These are phyloP conservation scores for Rotaria magnacalcarata DNA, from an alignment of 2,888 invertebrate genomes.

Conservation along the genomic window DNA sequence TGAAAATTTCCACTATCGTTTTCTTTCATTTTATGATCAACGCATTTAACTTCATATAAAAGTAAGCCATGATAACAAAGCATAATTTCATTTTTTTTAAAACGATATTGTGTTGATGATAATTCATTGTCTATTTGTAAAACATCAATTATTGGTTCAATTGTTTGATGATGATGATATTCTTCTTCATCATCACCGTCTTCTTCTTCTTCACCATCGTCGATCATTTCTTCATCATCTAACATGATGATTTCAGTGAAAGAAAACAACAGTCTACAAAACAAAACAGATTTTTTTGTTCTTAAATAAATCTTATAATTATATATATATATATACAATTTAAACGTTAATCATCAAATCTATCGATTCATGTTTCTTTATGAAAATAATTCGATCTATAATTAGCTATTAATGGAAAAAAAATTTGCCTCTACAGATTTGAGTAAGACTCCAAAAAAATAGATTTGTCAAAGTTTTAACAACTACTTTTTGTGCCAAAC, in stretches of 20 bases:
- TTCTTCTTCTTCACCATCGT: slow-evolving; percentile 1
- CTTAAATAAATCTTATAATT: too few relatives aligned
- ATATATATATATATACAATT: too few relatives aligned
- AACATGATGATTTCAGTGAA: neutral
- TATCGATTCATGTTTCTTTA: too few relatives aligned
- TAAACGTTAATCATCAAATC: too few relatives aligned
- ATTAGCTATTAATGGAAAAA: neutral
- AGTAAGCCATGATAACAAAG: slow-evolving; percentile 13
- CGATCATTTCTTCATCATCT: neutral
- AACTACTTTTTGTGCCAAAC: neutral
- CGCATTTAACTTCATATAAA: slow-evolving; percentile 6
- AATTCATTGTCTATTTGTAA: slow-evolving; percentile 10
- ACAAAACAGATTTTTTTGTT: neutral
- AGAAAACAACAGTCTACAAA: neutral
- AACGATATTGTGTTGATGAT: slow-evolving; percentile 18
- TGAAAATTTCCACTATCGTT: slow-evolving; percentile 16
- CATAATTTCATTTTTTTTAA: slow-evolving; percentile 3
- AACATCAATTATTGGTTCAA: neutral
- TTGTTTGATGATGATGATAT: neutral
- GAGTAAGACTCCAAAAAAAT: neutral
- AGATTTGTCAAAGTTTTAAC: too few relatives aligned
- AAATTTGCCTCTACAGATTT: neutral
- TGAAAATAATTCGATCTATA: too few relatives aligned
- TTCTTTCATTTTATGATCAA: slow-evolving; percentile 15
- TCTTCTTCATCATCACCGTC: neutral